These are phyloP conservation scores for Cremastinae sp. DNA, from an alignment of 2,888 invertebrate species.

Conservation along the genomic window DNA sequence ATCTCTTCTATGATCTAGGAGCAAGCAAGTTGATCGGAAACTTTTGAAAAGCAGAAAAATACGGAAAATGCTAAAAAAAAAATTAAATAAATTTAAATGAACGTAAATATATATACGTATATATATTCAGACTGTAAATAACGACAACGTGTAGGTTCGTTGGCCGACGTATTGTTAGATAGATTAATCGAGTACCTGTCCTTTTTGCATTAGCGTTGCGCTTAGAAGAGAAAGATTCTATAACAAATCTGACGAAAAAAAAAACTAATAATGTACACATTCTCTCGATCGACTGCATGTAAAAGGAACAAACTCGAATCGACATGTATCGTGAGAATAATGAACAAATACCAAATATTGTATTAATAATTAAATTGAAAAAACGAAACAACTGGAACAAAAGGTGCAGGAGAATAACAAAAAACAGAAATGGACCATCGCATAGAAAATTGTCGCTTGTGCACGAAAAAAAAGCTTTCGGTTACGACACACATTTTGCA, in stretches of 20 bases:
- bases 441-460: slow-evolving; percentile 15
- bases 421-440: slow-evolving; percentile 27
- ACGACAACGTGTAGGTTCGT: slow-evolving; percentile 47
- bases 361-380: neutral
- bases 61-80: neutral
- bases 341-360: slow-evolving; percentile 1
- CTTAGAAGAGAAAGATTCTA: slow-evolving; percentile 21
- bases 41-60: slow-evolving; percentile 1
- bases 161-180: slow-evolving; percentile 51
- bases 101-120: too few relatives aligned
- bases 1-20: slow-evolving; percentile 8
- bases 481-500: slow-evolving; percentile 29
- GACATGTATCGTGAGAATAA: slow-evolving; percentile 39
- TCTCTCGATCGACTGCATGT: slow-evolving; percentile 33
- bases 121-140: slow-evolving; percentile 52
- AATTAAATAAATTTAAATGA: neutral
- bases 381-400: slow-evolving; percentile 27
- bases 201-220: slow-evolving; percentile 51
- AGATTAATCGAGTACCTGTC: slow-evolving; percentile 60
- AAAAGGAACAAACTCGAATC: slow-evolving; percentile 41
- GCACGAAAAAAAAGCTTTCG: slow-evolving; percentile 9
- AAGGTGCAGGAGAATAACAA: slow-evolving; percentile 29
- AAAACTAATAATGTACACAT: neutral
- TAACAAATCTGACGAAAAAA: slow-evolving; percentile 3
- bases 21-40: slow-evolving; percentile 7